Percentiles rank a stretch among this genome's conserved stretches.
Evolutionary conservation across 2,888 invertebrate genomes (phyloP).

Genomic region (Agrochola lychnidis): DNA sequence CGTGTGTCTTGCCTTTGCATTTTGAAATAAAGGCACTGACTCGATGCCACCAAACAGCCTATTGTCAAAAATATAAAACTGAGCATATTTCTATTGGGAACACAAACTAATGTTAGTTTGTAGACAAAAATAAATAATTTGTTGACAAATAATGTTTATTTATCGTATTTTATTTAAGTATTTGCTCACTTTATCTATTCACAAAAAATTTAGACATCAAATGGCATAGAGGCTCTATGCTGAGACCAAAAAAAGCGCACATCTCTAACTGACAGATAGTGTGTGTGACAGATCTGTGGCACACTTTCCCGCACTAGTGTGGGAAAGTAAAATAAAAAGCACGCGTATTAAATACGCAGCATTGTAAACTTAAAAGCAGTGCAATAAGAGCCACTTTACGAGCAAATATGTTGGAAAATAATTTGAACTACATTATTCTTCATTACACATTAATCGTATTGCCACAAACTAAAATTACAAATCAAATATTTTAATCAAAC

Average conservation of each 20-base stretch:
- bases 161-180: background rate
- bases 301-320: background rate
- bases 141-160: background rate
- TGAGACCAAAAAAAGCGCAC: background rate
- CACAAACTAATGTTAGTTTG: background rate
- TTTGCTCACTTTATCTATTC: background rate
- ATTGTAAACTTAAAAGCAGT: background rate
- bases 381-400: too few species aligned
- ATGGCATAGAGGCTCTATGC: background rate
- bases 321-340: background rate
- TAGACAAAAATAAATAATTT: background rate
- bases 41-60: background rate
- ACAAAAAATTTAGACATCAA: background rate
- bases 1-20: too few species aligned
- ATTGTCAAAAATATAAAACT: background rate
- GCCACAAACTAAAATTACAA: slow-evolving; percentile 25
- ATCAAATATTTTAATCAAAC: slow-evolving; percentile 35
- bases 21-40: background rate
- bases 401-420: background rate
- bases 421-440: background rate
- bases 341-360: background rate
- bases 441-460: slow-evolving; percentile 23
- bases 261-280: background rate
- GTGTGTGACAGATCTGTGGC: background rate
- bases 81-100: background rate